phyloP scores from a whole-genome alignment of 2,888 invertebrate species.

The Erebia epiphron region DNA sequence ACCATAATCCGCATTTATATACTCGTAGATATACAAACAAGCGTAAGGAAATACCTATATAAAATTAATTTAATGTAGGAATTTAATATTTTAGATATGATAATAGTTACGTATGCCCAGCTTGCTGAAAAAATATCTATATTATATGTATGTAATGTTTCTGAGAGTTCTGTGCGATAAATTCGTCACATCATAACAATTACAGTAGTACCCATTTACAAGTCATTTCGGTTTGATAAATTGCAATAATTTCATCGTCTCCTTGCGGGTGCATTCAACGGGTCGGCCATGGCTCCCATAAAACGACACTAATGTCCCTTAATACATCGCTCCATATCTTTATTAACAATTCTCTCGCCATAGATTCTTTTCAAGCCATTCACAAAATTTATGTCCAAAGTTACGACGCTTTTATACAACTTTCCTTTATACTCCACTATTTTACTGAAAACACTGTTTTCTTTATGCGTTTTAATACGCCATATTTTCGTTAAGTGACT shows the following conservation, averaged over 20 bases:
- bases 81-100: too few relatives aligned
- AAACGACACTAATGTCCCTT: constrained; percentile 77
- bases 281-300: constrained; percentile 65
- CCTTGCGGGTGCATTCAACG: constrained; percentile 67
- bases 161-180: neutral
- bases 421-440: constrained; percentile 78
- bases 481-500: constrained; percentile 79
- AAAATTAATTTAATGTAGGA: too few relatives aligned
- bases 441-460: constrained; percentile 80
- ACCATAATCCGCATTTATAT: too few relatives aligned
- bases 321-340: constrained; percentile 79
- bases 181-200: constrained; percentile 28
- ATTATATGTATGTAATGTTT: neutral
- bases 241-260: constrained; percentile 50
- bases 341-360: constrained; percentile 79
- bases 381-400: constrained; percentile 75
- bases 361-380: constrained; percentile 74
- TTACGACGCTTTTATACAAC: constrained; percentile 75
- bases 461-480: constrained; percentile 79
- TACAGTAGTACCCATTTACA: constrained; percentile 23
- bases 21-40: too few relatives aligned
- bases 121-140: too few relatives aligned
- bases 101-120: too few relatives aligned
- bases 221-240: constrained; percentile 52
- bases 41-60: too few relatives aligned